Conservation (phyloP, 1,140 invertebrate species). For the Zophobas morio region DNA sequence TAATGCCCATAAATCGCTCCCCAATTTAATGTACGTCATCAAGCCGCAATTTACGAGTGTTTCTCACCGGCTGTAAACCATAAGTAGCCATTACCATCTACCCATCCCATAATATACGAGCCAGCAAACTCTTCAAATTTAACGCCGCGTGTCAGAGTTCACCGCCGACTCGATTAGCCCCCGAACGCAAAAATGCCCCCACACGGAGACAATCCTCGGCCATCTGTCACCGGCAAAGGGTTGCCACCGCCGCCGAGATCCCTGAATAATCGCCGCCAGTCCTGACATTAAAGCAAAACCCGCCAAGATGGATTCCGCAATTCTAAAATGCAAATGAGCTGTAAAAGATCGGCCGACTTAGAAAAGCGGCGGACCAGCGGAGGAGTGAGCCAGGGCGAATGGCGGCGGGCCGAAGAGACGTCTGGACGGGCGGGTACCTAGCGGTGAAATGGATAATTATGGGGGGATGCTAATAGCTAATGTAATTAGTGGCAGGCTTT, state of each 20-base stretch:
- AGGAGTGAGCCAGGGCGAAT: slow-evolving; percentile 46
- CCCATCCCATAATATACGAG: slow-evolving; percentile 28
- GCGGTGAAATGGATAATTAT: slow-evolving; percentile 63
- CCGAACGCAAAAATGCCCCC: slow-evolving; percentile 20
- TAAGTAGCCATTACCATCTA: slow-evolving; percentile 55
- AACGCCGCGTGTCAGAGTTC: slow-evolving; percentile 33
- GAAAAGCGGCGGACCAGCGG: slow-evolving; percentile 55
- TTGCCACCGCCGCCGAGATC: slow-evolving; percentile 7
- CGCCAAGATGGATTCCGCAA: slow-evolving; percentile 61
- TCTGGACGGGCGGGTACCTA: slow-evolving; percentile 57
- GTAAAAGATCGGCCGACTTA: slow-evolving; percentile 62
- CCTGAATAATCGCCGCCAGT: slow-evolving; percentile 38
- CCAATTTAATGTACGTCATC: slow-evolving; percentile 59
- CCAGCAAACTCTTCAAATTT: slow-evolving; percentile 29
- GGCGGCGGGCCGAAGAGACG: background rate
- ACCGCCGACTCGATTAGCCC: slow-evolving; percentile 32
- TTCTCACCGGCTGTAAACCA: slow-evolving; percentile 56
- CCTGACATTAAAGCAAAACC: slow-evolving; percentile 57
- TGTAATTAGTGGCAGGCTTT: slow-evolving; percentile 63
- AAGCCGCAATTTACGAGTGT: slow-evolving; percentile 52
- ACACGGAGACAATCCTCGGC: slow-evolving; percentile 10
- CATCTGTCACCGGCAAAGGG: slow-evolving; percentile 33
- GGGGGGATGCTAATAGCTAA: slow-evolving; percentile 63
- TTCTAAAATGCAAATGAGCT: slow-evolving; percentile 65
- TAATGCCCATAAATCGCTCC: slow-evolving; percentile 57